Evolutionary conservation across 2,113 vertebrate genomes (phyloP).

Genomic region (Chamaea fasciata): DNA sequence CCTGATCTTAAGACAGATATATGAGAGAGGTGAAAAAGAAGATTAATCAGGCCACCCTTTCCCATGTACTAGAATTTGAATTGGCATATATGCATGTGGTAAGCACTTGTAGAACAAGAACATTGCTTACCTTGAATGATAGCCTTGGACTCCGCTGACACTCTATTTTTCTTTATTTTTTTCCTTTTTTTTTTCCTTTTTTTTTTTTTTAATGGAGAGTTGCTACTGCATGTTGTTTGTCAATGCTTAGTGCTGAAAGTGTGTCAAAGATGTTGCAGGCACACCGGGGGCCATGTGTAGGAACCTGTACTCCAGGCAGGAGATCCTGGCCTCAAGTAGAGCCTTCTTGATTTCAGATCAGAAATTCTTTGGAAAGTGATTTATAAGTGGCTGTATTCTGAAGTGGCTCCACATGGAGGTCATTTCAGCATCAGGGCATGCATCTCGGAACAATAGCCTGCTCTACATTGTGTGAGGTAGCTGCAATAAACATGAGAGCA

Average conservation of each 20-base stretch:
- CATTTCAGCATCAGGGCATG: neutral
- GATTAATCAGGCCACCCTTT: neutral
- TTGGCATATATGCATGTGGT: neutral
- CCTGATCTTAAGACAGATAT: neutral
- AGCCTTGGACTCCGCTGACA: neutral
- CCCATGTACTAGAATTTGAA: neutral
- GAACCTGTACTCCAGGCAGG: neutral
- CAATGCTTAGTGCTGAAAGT: neutral
- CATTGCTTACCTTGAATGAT: neutral
- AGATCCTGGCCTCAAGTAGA: neutral
- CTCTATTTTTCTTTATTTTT: neutral
- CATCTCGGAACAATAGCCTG: neutral
- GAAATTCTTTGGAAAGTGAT: neutral
- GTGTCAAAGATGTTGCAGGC: neutral
- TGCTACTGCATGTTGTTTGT: neutral
- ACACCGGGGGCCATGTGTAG: fast-evolving
- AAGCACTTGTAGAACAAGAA: neutral
- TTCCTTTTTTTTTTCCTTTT: neutral
- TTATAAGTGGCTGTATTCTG: neutral
- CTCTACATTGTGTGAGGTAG: neutral
- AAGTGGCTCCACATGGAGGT: neutral
- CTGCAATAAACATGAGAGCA: neutral
- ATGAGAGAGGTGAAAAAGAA: neutral
- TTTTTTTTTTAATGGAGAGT: neutral
- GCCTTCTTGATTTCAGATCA: neutral